Base-by-base conservation (phyloP, 2,113 vertebrate species). In the Elaphurus davidianus region DNA sequence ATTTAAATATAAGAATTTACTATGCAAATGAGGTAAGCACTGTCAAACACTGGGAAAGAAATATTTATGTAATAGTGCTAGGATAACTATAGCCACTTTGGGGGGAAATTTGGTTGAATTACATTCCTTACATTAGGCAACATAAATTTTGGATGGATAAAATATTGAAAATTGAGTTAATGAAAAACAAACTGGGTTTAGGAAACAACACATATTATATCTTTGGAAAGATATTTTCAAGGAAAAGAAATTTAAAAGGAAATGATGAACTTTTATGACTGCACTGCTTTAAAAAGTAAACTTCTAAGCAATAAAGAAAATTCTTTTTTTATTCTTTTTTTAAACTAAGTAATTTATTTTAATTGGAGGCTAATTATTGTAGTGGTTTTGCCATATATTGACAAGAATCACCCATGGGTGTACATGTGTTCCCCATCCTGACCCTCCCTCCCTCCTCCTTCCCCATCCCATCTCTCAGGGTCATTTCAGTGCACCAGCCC, bases 171-270 rank as follows among this genome's bases (percentile, higher is more conserved):
- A 91, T 28, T 0, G 8, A 87, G 55, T 90, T 55, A 59, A 40
- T 57, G 71, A 81, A 86, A 96, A 97, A 87, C 19, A 62, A 93
- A 90, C 13, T 55, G 43, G 25, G 60, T 60, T 86, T 93, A 74
- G 19, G 59, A 78, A 30, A 84, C 1, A 87, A 82, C 47, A 50
- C 50, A 5, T 59, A 30, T 85, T 59, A 30, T 71, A 87, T 82
- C 8, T 36, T 87, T 87, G 55, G 76, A 67, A 74, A 93, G 47
- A 82, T 83, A 43, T 62, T 28, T 91, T 83, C 93, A 62, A 78
- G 19, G 87, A 82, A 90, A 94, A 90, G 27, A 93, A 92, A 93
- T 87, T 93, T 52, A 62, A 90, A 92, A 87, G 17, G 15, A 92
- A 67, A 92, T 40, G 43, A 96, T 92, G 67, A 79, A 86, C 25